Evolutionary conservation across 2,797 vertebrate genomes (phyloP), one percentile per base, ranked within the genome.

Genomic region (Eurystomus glaucurus): DNA sequence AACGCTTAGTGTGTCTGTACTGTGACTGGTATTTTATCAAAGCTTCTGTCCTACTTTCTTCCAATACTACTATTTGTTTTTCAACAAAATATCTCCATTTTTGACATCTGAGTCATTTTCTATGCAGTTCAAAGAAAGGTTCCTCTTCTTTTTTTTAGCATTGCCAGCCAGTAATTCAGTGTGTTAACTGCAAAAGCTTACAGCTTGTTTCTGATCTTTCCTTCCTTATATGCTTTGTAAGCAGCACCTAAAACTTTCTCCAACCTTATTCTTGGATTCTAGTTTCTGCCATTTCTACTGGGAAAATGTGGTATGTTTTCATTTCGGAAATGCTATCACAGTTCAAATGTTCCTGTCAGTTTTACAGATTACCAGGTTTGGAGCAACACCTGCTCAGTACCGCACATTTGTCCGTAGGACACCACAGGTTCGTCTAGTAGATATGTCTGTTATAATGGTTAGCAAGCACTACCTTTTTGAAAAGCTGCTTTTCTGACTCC

Each of bases 301-400:
- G 51, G 33, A 65, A 90, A 88, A 76, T 0, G 0, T 58, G 3
- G 2, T 0, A 0, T 48, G 5, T 55, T 77, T 72, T 74, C 41
- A 74, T 18, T 60, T 35, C 33, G 17, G 14, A 88, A 83, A 35
- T n/a, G 19, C 9, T 13, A 17, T 52, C 25, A n/a, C 18, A 4
- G 8, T 71, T 93, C 10, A 28, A 55, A 82, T 1, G 4, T 43
- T 93, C 17, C 26, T 55, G 15, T 5, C 6, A 3, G 10, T 41
- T 79, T 52, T 37, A 80, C 29, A 69, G 15, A 61, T 37, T 13
- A 71, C 5, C 5, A 10, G 9, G 35, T 28, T 54, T 76, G 31
- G 25, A 81, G 16, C 8, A 75, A 43, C 23, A 58, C 9, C 18
- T 35, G 8, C 4, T n/a, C 35, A 58, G 9, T 37, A 28, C 19